Evolutionary conservation across 2,888 invertebrate species (phyloP).

Genomic region (Drosophila recens): DNA sequence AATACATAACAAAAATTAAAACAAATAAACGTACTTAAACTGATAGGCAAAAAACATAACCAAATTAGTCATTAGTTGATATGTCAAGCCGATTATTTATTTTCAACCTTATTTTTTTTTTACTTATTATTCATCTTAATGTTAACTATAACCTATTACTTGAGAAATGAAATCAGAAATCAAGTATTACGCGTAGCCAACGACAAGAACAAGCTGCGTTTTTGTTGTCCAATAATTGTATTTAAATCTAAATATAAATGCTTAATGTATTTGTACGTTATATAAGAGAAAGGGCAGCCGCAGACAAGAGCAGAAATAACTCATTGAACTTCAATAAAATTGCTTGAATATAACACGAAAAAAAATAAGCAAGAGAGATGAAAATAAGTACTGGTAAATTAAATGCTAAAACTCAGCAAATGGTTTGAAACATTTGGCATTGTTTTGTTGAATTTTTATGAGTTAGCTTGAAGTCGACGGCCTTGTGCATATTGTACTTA

Average conservation of each 20-base stretch:
- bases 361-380: background rate
- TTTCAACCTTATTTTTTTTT: constrained; percentile 36
- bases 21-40: constrained; percentile 59
- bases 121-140: background rate
- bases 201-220: constrained; percentile 15
- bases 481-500: constrained; percentile 15
- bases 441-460: constrained; percentile 6
- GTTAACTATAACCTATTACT: constrained; percentile 45
- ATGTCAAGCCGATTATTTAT: constrained; percentile 61
- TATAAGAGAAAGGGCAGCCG: background rate
- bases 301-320: constrained; percentile 4
- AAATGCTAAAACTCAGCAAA: constrained; percentile 4
- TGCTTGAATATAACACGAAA: background rate
- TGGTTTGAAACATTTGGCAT: background rate
- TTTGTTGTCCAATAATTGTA: constrained; percentile 42
- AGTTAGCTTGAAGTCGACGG: background rate
- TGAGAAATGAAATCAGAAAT: constrained; percentile 1
- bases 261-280: constrained; percentile 43
- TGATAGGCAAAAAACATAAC: constrained; percentile 68
- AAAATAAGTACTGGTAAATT: background rate
- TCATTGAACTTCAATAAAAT: constrained; percentile 9
- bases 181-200: constrained; percentile 1
- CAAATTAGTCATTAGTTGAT: constrained; percentile 80
- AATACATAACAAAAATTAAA: constrained; percentile 24
- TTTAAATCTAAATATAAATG: constrained; percentile 32